Evolutionary conservation across 2,113 vertebrate species (phyloP).

Genomic region (Periophthalmus modestus): DNA sequence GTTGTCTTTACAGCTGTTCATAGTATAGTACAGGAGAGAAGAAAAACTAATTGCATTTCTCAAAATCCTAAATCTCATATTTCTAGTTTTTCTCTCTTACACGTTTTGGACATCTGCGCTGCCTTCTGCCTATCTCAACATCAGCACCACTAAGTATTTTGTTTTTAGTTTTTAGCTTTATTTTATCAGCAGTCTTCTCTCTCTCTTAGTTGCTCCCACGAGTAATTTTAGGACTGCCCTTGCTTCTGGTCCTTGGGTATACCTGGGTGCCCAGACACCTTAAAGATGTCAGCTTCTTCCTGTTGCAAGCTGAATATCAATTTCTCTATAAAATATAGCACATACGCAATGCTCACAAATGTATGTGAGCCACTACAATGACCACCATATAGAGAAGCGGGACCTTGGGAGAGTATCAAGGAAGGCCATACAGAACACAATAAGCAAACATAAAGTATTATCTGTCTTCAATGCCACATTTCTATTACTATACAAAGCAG

Average conservation of each 20-base stretch:
- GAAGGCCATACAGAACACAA: slow-evolving; percentile 22
- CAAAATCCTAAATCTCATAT: slow-evolving; percentile 11
- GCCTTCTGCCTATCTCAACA: too few species aligned
- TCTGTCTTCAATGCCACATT: slow-evolving; percentile 9
- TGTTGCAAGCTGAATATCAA: slow-evolving; percentile 67
- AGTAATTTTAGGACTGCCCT: slow-evolving; percentile 9
- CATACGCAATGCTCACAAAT: slow-evolving; percentile 11
- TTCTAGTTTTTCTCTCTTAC: too few species aligned
- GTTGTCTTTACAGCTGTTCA: background rate
- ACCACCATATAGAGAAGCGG: slow-evolving; percentile 19
- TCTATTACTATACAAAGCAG: slow-evolving; percentile 42
- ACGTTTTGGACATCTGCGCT: too few species aligned
- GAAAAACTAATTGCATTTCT: background rate
- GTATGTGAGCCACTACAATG: slow-evolving; percentile 32
- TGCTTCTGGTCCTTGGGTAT: slow-evolving; percentile 46
- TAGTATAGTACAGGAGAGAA: background rate
- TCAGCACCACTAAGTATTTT: too few species aligned
- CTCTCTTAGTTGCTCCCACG: slow-evolving; percentile 26
- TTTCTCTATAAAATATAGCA: slow-evolving; percentile 41
- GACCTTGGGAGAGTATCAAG: slow-evolving; percentile 27
- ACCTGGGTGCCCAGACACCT: slow-evolving; percentile 69
- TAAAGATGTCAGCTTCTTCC: slow-evolving; percentile 59
- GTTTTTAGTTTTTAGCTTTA: too few species aligned
- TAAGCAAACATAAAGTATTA: slow-evolving; percentile 26
- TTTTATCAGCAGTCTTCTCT: slow-evolving; percentile 21